Evolutionary conservation across 1,140 invertebrate species (phyloP), one percentile per base, ranked within the genome.

Genomic region (Melipona quadrifasciata): DNA sequence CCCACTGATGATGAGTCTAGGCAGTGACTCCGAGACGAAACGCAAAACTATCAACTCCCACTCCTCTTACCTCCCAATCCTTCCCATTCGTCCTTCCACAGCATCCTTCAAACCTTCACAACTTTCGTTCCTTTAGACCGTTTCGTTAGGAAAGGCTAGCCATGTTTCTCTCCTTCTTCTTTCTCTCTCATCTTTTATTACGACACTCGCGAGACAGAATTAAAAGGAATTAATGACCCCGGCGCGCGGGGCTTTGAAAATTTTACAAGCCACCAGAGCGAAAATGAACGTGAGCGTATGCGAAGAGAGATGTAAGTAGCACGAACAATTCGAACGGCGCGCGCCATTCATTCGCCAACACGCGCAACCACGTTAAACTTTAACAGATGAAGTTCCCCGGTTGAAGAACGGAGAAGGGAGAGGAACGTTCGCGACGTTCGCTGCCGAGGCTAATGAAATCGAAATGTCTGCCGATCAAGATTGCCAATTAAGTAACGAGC

Each of bases 151-250:
- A 47, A 6, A 47, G 39, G 34, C 24, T 39, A 39, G 39, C 19
- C 8, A 34, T 4, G 19, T 4, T 47, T n/a, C 16, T 71, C 8
- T 39, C 10, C 39, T 47, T 8, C 39, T 47, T 47, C 39, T 47
- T 6, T 8, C 39, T 47, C 39, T n/a, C 80, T 75, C 24, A 31
- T 58, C 21, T 65, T 80, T 86, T 34, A 75, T 80, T 71, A 75
- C 55, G 70, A 86, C 31, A 85, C 85, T 85, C 76, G 61, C 16
- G 11, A 55, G n/a, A 21, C 57, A 31, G 76, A 21, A 51, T 85
- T 31, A 65, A 31, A 71, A 85, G n/a, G 76, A 76, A 75, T 80
- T 75, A 85, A 87, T 81, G 79, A 85, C 81, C 39, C 72, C 53
- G n/a, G n/a, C n/a, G 8, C 57, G 57, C n/a, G 34, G 31, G n/a